These are phyloP conservation scores for Ictalurus furcatus DNA, from an alignment of 2,113 vertebrate genomes.

Conservation along the genomic window DNA sequence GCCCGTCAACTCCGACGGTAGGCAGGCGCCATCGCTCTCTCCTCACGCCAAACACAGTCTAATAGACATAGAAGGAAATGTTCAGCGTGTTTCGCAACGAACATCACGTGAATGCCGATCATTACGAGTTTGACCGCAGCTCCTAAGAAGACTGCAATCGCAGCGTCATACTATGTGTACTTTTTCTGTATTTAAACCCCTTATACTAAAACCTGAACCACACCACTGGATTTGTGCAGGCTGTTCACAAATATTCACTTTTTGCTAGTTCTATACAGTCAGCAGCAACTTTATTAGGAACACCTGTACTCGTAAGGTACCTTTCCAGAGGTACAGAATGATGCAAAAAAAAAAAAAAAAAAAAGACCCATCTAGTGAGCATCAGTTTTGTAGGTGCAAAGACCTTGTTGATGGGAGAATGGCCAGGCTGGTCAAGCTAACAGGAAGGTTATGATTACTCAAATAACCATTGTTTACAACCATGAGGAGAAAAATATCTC, in stretches of 20 bases:
- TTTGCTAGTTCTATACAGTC: background rate
- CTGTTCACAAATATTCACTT: background rate
- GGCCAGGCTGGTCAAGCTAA: background rate
- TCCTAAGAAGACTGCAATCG: background rate
- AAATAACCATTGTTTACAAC: background rate
- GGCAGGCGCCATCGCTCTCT: constrained; percentile 31
- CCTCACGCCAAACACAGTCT: constrained; percentile 7
- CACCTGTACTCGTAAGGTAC: background rate
- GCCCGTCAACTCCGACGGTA: constrained; percentile 20
- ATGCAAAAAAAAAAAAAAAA: background rate
- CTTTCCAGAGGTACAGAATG: background rate
- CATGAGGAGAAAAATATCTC: background rate
- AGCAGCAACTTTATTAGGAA: background rate
- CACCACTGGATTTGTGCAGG: background rate
- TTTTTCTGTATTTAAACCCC: background rate
- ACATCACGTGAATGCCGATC: background rate
- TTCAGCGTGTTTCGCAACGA: constrained; percentile 7
- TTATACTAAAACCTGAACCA: background rate
- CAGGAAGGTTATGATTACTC: background rate
- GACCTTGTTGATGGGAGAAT: background rate
- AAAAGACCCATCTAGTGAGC: too few species aligned
- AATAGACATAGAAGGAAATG: constrained; percentile 26
- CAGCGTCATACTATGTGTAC: background rate
- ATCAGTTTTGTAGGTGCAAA: background rate
- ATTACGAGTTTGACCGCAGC: background rate